Base-by-base conservation (phyloP, 2,888 invertebrate genomes). In the Leucania comma region DNA sequence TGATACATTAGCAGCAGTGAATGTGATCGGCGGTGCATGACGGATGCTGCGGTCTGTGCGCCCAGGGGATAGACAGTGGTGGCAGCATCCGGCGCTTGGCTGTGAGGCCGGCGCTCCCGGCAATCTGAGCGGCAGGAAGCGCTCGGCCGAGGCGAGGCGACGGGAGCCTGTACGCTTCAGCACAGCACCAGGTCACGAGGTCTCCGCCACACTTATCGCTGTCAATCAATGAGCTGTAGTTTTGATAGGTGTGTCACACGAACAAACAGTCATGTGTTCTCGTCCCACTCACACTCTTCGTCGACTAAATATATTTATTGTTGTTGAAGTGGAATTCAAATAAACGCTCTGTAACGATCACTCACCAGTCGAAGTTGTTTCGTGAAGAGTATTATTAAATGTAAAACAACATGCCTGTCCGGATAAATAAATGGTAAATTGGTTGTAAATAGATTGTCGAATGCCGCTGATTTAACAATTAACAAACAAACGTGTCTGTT, bases 251-350 rank as follows among this genome's bases (percentile, higher is more conserved):
- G 63, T 51, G 59, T 48, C 57, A 35, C 22, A 35, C 35, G 35
- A 29, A 51, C 38, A 29, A 50, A 60, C 72, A 59, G 58, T 51
- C 26, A 53, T 51, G 51, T 64, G 51, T 63, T 57, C 64, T 68
- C 17, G 48, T 35, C 60, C 51, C 35, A 60, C 59, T 51, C 61
- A n/a, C 65, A 54, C 50, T 59, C 29, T 51, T 22, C 56, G 32
- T n/a, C 56, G 50, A 74, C 65, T n/a, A 73, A 54, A 66, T 73
- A 46, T 51, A 66, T 76, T 29, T 42, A 54, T 76, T 66, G 53
- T 67, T 67, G 24, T 60, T 74, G 54, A 63, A 67, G 60, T 74
- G 75, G 54, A 74, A 63, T 77, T 60, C 22, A 75, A 80, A 80
- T 61, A 64, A 77, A 61, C n/a, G 12, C 51, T 26, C 2, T 50